Base-by-base conservation (phyloP, 2,888 invertebrate species). In the Apomyelois bistriatella region DNA sequence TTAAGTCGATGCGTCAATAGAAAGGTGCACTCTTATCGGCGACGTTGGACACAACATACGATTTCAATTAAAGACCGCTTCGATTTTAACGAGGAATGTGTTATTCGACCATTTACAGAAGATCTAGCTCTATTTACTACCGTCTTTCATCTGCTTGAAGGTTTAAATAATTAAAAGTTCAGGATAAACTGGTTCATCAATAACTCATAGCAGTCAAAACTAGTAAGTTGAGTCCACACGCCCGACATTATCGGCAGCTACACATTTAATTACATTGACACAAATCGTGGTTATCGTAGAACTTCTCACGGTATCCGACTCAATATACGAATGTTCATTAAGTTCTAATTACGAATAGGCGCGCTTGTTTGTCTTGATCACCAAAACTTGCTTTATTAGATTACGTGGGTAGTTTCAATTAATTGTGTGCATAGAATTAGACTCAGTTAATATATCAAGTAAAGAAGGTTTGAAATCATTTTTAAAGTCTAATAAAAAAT, bases 251-350 rank as follows among this genome's bases (percentile, higher is more conserved):
- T 90, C 90, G 83, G 81, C 86, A 86, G 87, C 85, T 70, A 87
- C 81, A 85, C 82, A 85, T 90, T 90, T 90, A 90, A 90, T 90
- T 90, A 90, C 87, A 79, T 70, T 86, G 90, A 89, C 90, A 89
- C 90, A 88, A 88, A 86, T 89, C 85, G 81, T 82, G 76, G 84
- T 87, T 90, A 90, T 90, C 90, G 80, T 74, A 66, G 63, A 76
- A 80, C 84, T 88, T 90, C 90, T 90, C 90, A 90, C 90, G 90
- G 85, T 86, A 85, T 81, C 83, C 78, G 74, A 83, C 85, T 85
- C 81, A 81, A 87, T 88, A 86, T 86, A 78, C 79, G 74, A 80
- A 83, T 87, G 89, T 88, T 89, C 88, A 90, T 89, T 90, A 89
- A 82, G 81, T 85, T 85, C 88, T 88, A 88, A 90, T 89, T 89